Evolutionary conservation across 35 echinoderm and acorn worm species (phyloP), one percentile per base, ranked within the genome.

Genomic region (Heliocidaris erythrogramma): DNA sequence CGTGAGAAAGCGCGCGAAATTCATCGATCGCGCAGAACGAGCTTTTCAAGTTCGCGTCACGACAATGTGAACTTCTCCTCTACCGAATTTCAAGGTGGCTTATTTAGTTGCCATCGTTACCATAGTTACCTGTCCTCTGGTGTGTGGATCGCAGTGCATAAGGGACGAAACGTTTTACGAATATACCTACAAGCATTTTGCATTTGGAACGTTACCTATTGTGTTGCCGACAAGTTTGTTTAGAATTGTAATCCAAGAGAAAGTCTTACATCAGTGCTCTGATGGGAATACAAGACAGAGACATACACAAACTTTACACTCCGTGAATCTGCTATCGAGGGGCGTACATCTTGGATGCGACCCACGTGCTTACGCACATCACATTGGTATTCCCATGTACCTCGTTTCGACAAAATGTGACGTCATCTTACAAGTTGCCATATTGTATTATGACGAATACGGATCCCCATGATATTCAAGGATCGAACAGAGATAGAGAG

Each of bases 31-130:
- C 7, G 27, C 65, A 78, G 0, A 42, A 42, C 35, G 35, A 18
- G 65, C 65, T 78, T 78, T 71, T 78, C 65, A 78, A 78, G 65
- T 78, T 78, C 65, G 65, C 65, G 65, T n/a, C 65, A 78, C 27
- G 7, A 78, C 65, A 78, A 78, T 21, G 7, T 78, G 17, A 78
- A 78, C 7, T 78, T 78, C 65, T 27, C 27, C 27, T 18, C 35
- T 42, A 0, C 35, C 35, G 35, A 42, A 42, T 78, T n/a, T 21
- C 65, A 78, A 78, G 65, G 65, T 27, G 65, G 17, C 65, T n/a
- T 78, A 7, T 78, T 78, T 27, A 78, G 65, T 78, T 78, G 65
- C 27, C 21, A 27, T 78, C 65, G 65, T 78, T 78, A 18, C 65
- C 65, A 78, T 78, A 4, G 17, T 24, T 27, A 78, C 65, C 18